Percentiles rank a stretch among this genome's conserved stretches.
Conservation (phyloP, 2,797 vertebrate genomes). For the Falco cherrug region DNA sequence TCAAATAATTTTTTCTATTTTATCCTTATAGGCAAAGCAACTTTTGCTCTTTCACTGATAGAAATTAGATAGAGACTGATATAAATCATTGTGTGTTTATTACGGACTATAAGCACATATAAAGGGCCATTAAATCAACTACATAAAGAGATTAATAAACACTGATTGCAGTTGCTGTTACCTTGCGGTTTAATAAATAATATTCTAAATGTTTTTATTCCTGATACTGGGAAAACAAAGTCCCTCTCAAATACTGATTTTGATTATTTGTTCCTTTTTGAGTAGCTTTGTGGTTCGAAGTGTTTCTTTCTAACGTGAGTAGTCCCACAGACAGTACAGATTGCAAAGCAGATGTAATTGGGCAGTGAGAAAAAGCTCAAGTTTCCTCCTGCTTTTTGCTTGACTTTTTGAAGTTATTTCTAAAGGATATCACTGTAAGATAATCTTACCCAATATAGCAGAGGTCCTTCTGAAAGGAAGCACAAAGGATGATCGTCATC, state of each 20-base stretch:
- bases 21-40: not conserved
- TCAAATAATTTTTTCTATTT: not conserved
- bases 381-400: not conserved
- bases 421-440: not conserved
- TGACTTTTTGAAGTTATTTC: not conserved
- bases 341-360: not conserved
- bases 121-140: not conserved
- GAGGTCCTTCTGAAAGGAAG: not conserved
- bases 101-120: not conserved
- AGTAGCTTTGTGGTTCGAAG: not conserved
- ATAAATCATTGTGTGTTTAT: not conserved
- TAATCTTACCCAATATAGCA: not conserved
- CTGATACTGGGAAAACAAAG: not conserved
- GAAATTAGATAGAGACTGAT: not conserved
- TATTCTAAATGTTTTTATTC: not conserved
- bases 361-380: not conserved
- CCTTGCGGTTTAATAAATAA: not conserved
- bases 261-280: not conserved
- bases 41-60: not conserved
- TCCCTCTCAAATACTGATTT: not conserved
- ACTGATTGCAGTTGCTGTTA: not conserved
- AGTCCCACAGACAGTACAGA: not conserved
- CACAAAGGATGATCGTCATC: fast-evolving
- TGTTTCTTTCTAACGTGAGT: not conserved
- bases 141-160: not conserved